phyloP scores from a whole-genome alignment of 2,888 invertebrate species.

The Heliconius charithonia region DNA sequence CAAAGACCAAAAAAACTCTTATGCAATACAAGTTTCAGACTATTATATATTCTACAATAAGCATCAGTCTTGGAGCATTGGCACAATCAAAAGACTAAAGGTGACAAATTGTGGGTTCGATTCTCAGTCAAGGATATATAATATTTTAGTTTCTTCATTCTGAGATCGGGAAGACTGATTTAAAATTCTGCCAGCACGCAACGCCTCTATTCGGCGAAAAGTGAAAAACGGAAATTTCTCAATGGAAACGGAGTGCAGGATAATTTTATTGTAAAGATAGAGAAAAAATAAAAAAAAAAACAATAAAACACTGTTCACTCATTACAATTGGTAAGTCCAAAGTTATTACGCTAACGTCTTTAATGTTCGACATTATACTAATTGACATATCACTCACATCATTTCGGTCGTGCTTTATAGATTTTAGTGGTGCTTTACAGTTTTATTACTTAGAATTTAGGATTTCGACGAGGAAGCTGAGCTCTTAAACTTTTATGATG shows the following conservation, averaged over 20 bases:
- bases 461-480: conserved; percentile 1
- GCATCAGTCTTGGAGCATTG: no score
- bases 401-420: conserved; percentile 23
- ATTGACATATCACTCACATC: conserved; percentile 62
- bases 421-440: conserved; percentile 17
- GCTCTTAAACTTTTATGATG: conserved; percentile 17
- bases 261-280: no score
- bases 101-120: no score
- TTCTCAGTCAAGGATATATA: no score
- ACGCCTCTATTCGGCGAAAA: background rate
- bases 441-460: conserved; percentile 26
- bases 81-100: no score
- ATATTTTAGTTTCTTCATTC: no score
- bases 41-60: no score
- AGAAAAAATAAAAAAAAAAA: no score
- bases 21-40: no score
- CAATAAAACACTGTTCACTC: background rate
- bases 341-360: conserved; percentile 53
- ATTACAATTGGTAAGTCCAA: conserved; percentile 17
- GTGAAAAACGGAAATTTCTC: background rate
- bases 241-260: background rate
- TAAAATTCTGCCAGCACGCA: no score
- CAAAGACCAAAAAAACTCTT: no score
- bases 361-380: conserved; percentile 66
- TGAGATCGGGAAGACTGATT: no score